Base-by-base conservation (phyloP, 2,888 invertebrate genomes). In the Pedicia rivosa region DNA sequence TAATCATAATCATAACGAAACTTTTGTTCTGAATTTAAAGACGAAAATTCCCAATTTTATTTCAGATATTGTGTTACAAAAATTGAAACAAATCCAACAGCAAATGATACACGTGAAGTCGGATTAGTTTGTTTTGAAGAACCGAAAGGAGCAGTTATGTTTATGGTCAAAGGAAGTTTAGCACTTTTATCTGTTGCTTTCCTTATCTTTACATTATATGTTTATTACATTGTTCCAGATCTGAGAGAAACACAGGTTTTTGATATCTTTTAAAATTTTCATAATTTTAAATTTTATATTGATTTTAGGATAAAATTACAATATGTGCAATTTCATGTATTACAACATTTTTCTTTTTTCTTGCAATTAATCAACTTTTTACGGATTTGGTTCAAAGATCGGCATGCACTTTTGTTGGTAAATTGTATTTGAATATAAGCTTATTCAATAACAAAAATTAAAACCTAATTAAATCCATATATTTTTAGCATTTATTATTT, bases 211-310 rank as follows among this genome's bases (percentile, higher is more conserved):
- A 78, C 78, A 0, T 57, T 75, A 20, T 51, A 64, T 1, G 67
- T 78, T 3, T 79, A 78, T 52, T 51, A 61, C 30, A 59, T 65
- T 33, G 53, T 78, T 16, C 74, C 75, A 5, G 68, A 71, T 50
- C 54, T 78, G 48, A 64, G 76, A 57, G 73, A 62, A 48, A 53
- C 60, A 33, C 59, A 62, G 52, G 60, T 61, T 51, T 40, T 31
- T 39, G 9, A 19, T 14, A 19, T 22, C 20, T 14, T 19, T 37
- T 27, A 28, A 20, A 8, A 19, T 24, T 19, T 12, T 9, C 29
- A 35, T 16, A 28, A 28, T 6, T 12, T 13, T 27, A 6, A 9
- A 31, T 29, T 34, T 15, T 24, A 14, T 17, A 17, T 10, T 13
- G 6, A 8, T 32, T 41, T 3, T 34, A 43, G 43, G 44, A 44